phyloP scores from a whole-genome alignment of 2,113 vertebrate species.

The Verasper variegatus region DNA sequence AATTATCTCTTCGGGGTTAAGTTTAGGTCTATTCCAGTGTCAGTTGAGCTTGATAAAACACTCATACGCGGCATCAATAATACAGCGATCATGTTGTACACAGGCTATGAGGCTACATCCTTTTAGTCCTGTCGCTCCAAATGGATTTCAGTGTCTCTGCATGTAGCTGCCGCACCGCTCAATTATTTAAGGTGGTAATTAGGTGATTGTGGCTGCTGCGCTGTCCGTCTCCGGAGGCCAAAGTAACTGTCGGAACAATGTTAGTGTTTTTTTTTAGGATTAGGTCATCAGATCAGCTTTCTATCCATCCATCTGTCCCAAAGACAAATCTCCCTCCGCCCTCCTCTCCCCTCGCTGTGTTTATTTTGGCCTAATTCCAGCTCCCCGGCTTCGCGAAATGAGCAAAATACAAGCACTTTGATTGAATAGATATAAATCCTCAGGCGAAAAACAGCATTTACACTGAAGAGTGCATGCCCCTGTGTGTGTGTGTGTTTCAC shows the following conservation, averaged over 20 bases:
- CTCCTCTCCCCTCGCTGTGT: not conserved
- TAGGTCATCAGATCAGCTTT: constrained; percentile 38
- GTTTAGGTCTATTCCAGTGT: constrained; percentile 43
- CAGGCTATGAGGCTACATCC: constrained; percentile 26
- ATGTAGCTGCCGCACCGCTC: constrained; percentile 22
- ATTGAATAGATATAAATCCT: constrained; percentile 31
- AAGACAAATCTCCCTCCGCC: not conserved
- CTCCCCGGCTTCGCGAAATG: constrained; percentile 10
- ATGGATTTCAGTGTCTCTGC: constrained; percentile 56
- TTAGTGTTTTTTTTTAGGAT: not conserved
- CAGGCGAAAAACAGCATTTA: constrained; percentile 39
- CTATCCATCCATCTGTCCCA: constrained; percentile 1
- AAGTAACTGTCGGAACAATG: constrained; percentile 9
- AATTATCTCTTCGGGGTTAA: constrained; percentile 16
- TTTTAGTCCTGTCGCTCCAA: constrained; percentile 51
- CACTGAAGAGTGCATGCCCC: not conserved
- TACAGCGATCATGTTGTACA: constrained; percentile 55
- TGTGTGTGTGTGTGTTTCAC: constrained; percentile 7
- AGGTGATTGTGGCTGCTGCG: constrained; percentile 30
- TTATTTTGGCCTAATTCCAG: constrained; percentile 32
- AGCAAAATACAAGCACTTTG: constrained; percentile 34
- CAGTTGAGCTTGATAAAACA: constrained; percentile 29
- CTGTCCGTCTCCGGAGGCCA: constrained; percentile 1
- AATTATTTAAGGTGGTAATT: constrained; percentile 63
- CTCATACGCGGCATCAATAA: constrained; percentile 58